Evolutionary conservation across 2,888 invertebrate genomes (phyloP), one percentile per base, ranked within the genome.

Genomic region (Macropis europaea): DNA sequence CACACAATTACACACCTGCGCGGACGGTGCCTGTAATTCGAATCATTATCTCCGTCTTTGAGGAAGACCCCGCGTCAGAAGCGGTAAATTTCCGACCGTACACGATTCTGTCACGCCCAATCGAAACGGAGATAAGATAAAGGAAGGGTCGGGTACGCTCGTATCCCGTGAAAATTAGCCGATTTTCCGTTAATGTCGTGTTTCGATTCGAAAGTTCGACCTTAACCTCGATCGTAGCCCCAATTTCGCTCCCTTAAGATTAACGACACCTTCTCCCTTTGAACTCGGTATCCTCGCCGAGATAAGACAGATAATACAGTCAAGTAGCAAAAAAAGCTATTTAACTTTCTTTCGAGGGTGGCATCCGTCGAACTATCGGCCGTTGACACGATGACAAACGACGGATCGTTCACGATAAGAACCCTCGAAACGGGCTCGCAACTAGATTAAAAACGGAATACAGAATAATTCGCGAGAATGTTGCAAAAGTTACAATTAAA

Each of bases 1-100:
- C 67, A 19, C 42, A 17, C 67, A 68, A 77, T 73, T 70, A 73
- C 64, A 66, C 78, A 79, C 75, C 78, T 78, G 75, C 53, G 53
- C 45, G 61, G 79, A 67, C 64, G 52, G 61, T 63, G 53, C 53
- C 56, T 42, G 69, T 64, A 75, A 81, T 81, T 81, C 57, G 42
- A 42, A 47, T 72, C 50, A 54, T 77, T 67, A 67, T 75, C 57
- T 66, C 24, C 42, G 47, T 61, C 42, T 53, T 53, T 48, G 59
- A 57, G 26, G 50, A 59, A 38, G 19, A 47, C 5, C 26, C 11
- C 3, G n/a, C 17, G 19, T 3, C 34, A 5, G 4, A 15, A 28
- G 9, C 32, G 36, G 50, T 47, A 32, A 59, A 45, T 68, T 24
- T 30, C 47, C 30, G 7, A 22, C 17, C 28, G 38, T 17, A 7